Evolutionary conservation across 2,797 vertebrate species (phyloP), one percentile per base, ranked within the genome.

Genomic region (Macrochelys suwanniensis): DNA sequence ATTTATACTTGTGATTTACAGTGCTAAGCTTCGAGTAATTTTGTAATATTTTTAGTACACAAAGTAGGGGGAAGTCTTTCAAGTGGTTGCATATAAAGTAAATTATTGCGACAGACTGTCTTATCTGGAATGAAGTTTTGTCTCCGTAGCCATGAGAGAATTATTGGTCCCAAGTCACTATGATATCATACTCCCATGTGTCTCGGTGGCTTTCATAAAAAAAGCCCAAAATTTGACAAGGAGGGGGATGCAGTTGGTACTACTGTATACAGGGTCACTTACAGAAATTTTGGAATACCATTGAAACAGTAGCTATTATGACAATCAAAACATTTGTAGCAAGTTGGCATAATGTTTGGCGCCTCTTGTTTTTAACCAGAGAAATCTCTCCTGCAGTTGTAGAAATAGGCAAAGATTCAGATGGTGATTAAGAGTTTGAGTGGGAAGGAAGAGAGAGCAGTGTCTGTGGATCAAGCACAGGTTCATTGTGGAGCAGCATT

Each of bases 341-440:
- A 45, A 42, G 68, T 61, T 61, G 59, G 31, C 59, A 7, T 61
- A 16, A 74, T 74, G 23, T 74, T 74, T 23, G 68, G 5, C 37
- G 13, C 37, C 37, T 25, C 68, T 42, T 21, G 65, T 37, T 71
- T 37, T 71, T 71, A 71, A n/a, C 61, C 61, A 42, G 6, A 74
- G 68, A 42, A 74, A 25, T 42, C 37, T 71, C n/a, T 45, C 37
- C 68, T 45, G 15, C 16, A n/a, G 33, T 65, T 65, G 31, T 65
- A 65, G 33, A 94, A 96, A 92, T 33, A 87, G 57, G 31, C 56
- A 85, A 87, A 54, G 92, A 28, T 17, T 93, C 17, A 81, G 51
- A 5, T 37, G 85, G 6, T 85, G 2, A 3, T 42, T 85, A 54
- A 54, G 89, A 23, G 56, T n/a, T 33, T 89, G 23, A 8, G 7